Percentiles rank a stretch among this genome's conserved stretches.
Evolutionary conservation across 2,888 invertebrate genomes (phyloP).

Genomic region (Hirtodrosophila trivittata): DNA sequence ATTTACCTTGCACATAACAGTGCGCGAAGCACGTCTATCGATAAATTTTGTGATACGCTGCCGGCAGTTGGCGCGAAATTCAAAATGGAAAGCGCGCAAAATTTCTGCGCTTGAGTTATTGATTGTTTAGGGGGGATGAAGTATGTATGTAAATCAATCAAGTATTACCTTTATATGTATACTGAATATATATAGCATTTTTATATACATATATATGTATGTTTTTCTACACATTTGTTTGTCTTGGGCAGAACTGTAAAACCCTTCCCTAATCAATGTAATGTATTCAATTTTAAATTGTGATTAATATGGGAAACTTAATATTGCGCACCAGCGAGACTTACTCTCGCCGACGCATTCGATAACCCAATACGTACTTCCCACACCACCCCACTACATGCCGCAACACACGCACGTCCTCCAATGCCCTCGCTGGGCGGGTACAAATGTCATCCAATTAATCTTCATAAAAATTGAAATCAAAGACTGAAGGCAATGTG

Average conservation of each 20-base stretch:
- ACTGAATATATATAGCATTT: neutral
- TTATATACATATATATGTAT: neutral
- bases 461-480: slow-evolving; percentile 76
- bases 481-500: slow-evolving; percentile 65
- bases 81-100: neutral
- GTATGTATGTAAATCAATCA: neutral
- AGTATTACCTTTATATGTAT: neutral
- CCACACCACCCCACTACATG: slow-evolving; percentile 1
- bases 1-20: too few species aligned
- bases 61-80: slow-evolving; percentile 10
- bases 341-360: slow-evolving; percentile 29
- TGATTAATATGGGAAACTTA: slow-evolving; percentile 72
- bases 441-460: slow-evolving; percentile 73
- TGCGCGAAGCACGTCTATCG: too few species aligned
- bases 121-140: too few species aligned
- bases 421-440: slow-evolving; percentile 34
- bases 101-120: too few species aligned
- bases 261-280: slow-evolving; percentile 57
- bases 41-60: too few species aligned
- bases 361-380: slow-evolving; percentile 32
- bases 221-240: neutral
- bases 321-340: slow-evolving; percentile 53
- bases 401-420: slow-evolving; percentile 1
- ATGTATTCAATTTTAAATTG: slow-evolving; percentile 71
- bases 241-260: neutral